Evolutionary conservation across 2,113 vertebrate genomes (phyloP).

Genomic region (Ancistrus triradiatus): DNA sequence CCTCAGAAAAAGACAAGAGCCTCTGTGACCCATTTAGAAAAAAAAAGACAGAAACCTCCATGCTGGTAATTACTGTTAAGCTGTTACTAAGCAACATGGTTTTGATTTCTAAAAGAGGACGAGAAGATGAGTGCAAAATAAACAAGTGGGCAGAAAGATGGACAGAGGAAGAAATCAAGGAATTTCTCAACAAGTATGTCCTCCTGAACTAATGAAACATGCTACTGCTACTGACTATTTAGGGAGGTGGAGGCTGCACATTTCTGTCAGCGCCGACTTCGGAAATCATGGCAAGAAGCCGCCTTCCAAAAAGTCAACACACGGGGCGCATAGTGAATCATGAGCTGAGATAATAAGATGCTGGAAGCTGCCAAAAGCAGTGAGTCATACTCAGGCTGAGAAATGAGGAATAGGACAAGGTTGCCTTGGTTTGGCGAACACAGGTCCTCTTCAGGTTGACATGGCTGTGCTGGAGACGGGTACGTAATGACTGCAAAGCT

Average conservation of each 20-base stretch:
- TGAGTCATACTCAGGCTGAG: constrained; percentile 21
- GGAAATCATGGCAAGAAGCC: background rate
- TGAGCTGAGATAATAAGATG: constrained; percentile 15
- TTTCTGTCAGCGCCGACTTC: background rate
- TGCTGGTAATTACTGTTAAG: constrained; percentile 28
- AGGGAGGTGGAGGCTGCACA: background rate
- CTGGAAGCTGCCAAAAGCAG: background rate
- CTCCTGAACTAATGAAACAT: constrained; percentile 16
- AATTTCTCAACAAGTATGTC: constrained; percentile 9
- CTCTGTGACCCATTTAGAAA: constrained; percentile 15
- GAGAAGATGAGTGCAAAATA: background rate
- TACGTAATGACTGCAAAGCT: background rate
- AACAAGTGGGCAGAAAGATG: constrained; percentile 5
- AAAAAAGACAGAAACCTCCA: background rate
- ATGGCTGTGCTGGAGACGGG: too few relatives aligned
- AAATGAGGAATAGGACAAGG: constrained; percentile 5
- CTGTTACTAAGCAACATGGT: constrained; percentile 35
- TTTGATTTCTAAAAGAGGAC: constrained; percentile 24
- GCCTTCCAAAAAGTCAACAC: background rate
- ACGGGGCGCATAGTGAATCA: constrained; percentile 12
- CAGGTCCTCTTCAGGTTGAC: background rate
- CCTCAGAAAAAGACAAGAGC: constrained; percentile 1
- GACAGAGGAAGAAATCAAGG: background rate
- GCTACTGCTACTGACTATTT: background rate
- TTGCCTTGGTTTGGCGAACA: background rate